A percentile compares a stretch with the other conserved stretches of the same genome.
phyloP scores from a whole-genome alignment of 1,140 invertebrate genomes.

The Archegozetes longisetosus region DNA sequence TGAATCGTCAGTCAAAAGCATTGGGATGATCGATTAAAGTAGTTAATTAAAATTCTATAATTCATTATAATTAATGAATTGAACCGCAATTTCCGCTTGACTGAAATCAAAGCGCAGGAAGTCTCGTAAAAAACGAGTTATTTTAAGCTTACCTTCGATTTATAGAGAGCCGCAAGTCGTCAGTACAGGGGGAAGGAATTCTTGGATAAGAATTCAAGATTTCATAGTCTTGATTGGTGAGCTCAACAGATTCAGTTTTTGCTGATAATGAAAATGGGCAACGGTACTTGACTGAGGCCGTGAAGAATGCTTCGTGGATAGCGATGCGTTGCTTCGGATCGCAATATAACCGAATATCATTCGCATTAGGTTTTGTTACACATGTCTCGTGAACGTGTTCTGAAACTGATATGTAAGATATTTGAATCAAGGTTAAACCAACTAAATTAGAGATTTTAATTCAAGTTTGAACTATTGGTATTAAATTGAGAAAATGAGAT shows the following conservation, averaged over 20 bases:
- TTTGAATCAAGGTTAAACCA: too few species aligned
- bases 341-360: not conserved
- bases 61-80: too few species aligned
- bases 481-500: too few species aligned
- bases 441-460: too few species aligned
- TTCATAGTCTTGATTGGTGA: not conserved
- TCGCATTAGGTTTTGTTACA: not conserved
- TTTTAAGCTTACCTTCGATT: slow-evolving; percentile 6
- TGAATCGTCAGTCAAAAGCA: not conserved
- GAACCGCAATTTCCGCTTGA: too few species aligned
- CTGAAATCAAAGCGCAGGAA: too few species aligned
- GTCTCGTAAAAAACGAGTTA: too few species aligned
- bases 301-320: slow-evolving; percentile 10
- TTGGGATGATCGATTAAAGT: too few species aligned
- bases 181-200: not conserved
- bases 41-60: too few species aligned
- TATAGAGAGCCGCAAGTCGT: slow-evolving; percentile 5
- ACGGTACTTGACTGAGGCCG: not conserved
- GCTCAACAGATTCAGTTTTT: not conserved
- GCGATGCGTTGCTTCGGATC: not conserved
- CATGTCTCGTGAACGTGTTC: not conserved
- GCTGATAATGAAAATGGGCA: not conserved
- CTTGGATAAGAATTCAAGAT: not conserved
- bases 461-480: too few species aligned
- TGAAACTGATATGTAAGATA: not conserved